Base-by-base conservation (phyloP, 2,888 invertebrate genomes). In the Pseudeuparius sepicola region DNA sequence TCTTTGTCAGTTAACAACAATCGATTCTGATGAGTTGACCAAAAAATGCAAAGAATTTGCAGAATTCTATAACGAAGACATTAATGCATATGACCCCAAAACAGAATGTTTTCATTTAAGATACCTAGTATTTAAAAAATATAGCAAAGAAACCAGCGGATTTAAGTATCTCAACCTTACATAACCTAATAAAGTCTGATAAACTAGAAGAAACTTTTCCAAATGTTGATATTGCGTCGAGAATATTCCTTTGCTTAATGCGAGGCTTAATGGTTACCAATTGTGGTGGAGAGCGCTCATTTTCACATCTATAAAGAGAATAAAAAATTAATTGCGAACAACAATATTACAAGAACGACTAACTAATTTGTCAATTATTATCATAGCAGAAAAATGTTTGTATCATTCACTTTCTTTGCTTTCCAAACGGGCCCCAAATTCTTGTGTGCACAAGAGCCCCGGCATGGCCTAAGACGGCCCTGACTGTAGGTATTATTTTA, bases 101-200 rank as follows among this genome's bases (percentile, higher is more conserved):
- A 34, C 26, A 4, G 9, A n/a, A n/a, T n/a, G n/a, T n/a, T n/a
- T n/a, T n/a, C n/a, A n/a, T n/a, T n/a, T n/a, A n/a, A n/a, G n/a
- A 25, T 14, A 27, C 27, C 6, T 13, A 17, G 2, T 13, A 34
- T 6, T 33, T 33, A 9, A 33, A 15, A 27, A 34, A n/a, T n/a
- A n/a, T n/a, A n/a, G n/a, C n/a, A n/a, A n/a, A n/a, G n/a, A n/a
- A n/a, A n/a, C n/a, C n/a, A n/a, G n/a, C n/a, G n/a, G n/a, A n/a
- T n/a, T n/a, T n/a, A n/a, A n/a, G n/a, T n/a, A n/a, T 34, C 34
- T 17, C 34, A 34, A 20, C 27, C 27, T 34, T 16, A 34, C 27
- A 16, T 34, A 34, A 3, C 16, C 14, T 27, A 27, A 34, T 34
- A 17, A 34, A 27, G 17, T 13, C 16, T 6, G 24, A n/a, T 33